Conservation (phyloP, 2,113 vertebrate genomes). For the Rhizomys pruinosus region DNA sequence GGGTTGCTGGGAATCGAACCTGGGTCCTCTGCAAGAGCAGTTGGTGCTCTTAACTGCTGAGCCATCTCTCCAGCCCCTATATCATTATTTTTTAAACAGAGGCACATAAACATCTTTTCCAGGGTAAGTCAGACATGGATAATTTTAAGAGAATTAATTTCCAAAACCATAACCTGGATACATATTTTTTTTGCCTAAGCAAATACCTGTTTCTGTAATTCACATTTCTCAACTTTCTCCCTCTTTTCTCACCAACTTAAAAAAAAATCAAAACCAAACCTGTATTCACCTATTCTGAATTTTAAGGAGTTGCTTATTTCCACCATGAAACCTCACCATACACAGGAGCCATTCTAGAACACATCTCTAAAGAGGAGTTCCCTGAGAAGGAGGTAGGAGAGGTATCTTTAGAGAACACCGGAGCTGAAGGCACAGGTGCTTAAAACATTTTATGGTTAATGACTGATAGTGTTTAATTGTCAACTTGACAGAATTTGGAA, state of each 20-base stretch:
- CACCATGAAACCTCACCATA: background rate
- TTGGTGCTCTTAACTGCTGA: too few relatives aligned
- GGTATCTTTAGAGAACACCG: background rate
- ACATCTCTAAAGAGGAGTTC: background rate
- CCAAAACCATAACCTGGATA: background rate
- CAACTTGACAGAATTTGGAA: background rate
- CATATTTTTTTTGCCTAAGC: background rate
- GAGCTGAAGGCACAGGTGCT: background rate
- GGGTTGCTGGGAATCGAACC: too few relatives aligned
- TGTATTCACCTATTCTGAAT: background rate
- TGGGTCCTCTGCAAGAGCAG: too few relatives aligned
- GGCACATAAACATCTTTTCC: background rate
- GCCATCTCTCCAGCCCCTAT: too few relatives aligned
- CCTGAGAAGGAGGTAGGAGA: background rate
- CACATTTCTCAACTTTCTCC: background rate
- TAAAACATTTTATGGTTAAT: background rate
- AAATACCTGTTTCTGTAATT: background rate
- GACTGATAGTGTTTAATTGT: background rate
- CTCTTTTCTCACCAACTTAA: background rate
- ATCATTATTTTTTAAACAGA: background rate
- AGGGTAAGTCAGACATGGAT: background rate
- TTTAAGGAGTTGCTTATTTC: background rate
- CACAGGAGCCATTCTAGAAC: background rate
- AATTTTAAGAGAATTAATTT: constrained; percentile 41
- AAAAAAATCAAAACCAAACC: background rate